Base-by-base conservation (phyloP, 2,888 invertebrate genomes). In the Gerris lacustris region DNA sequence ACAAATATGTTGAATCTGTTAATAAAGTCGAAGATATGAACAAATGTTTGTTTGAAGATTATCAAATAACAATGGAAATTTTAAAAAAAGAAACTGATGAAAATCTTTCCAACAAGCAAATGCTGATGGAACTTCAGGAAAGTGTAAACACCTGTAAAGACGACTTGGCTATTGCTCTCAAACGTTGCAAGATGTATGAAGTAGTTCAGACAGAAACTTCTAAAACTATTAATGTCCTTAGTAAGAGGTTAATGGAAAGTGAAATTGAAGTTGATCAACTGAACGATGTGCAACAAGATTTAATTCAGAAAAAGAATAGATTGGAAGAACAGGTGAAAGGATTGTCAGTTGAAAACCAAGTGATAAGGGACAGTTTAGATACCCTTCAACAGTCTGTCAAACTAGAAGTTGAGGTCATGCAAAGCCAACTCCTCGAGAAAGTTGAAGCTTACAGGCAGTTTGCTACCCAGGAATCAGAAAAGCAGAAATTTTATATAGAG, bases 251-350 rank as follows among this genome's bases (percentile, higher is more conserved):
- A 6, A 71, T 73, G 44, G 75, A 75, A 45, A 74, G 75, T 71
- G 75, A 75, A 70, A 72, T 67, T 44, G 75, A 75, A 68, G 75
- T 75, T 15, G 75, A 74, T 67, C 69, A 73, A 7, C 71, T 74
- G 45, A 74, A 74, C 70, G 71, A 73, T 47, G 70, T 71, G 17
- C 73, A 72, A 6, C 70, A 70, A 44, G 73, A 73, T 68, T 67
- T 75, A n/a, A 63, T 70, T 67, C 64, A 70, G 45, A 72, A 73
- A 44, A 73, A 70, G 63, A 70, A 72, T 45, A 70, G 69, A 43
- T 69, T 75, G 7, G 75, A 75, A 68, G 74, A 71, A 45, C 72
- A 75, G 69, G 71, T 74, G 9, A 71, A 70, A 17, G 70, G 66
- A 11, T 62, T 75, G n/a, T 68, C 72, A n/a, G 62, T 70, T 17